A percentile compares a stretch with the other conserved stretches of the same genome.
These are phyloP conservation scores for Saccopteryx bilineata DNA, from an alignment of 2,113 vertebrate genomes.

Conservation along the genomic window DNA sequence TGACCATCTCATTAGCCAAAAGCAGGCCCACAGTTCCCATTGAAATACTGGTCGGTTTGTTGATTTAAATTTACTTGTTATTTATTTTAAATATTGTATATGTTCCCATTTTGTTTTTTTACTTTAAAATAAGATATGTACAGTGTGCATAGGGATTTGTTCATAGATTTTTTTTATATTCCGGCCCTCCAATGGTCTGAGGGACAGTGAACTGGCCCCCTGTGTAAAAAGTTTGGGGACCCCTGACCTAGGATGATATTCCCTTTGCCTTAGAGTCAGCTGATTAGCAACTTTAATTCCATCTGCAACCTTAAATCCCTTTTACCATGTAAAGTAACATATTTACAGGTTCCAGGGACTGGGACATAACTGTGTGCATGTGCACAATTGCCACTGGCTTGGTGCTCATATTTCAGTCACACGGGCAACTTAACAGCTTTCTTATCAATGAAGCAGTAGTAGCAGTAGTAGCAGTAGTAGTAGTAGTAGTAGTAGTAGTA, in stretches of 20 bases:
- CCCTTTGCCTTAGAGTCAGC: neutral
- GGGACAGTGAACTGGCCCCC: too few relatives aligned
- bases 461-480: neutral
- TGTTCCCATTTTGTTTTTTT: too few relatives aligned
- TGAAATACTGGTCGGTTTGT: too few relatives aligned
- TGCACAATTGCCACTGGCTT: neutral
- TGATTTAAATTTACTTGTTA: too few relatives aligned
- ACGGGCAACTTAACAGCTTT: neutral
- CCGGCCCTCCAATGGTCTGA: too few relatives aligned
- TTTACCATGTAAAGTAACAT: neutral
- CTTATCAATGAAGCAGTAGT: neutral
- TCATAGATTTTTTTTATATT: too few relatives aligned
- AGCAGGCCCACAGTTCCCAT: too few relatives aligned
- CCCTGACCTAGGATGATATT: neutral
- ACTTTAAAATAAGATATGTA: too few relatives aligned
- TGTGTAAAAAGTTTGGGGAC: too few relatives aligned
- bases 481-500: neutral
- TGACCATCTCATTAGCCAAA: too few relatives aligned
- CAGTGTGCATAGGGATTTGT: too few relatives aligned
- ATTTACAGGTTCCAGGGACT: neutral
- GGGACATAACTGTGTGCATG: neutral
- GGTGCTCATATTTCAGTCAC: neutral
- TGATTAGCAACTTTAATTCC: constrained; percentile 15
- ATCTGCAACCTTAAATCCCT: neutral
- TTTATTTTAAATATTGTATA: too few relatives aligned